phyloP scores from a whole-genome alignment of 2,888 invertebrate genomes.

The Athalia rosae region DNA sequence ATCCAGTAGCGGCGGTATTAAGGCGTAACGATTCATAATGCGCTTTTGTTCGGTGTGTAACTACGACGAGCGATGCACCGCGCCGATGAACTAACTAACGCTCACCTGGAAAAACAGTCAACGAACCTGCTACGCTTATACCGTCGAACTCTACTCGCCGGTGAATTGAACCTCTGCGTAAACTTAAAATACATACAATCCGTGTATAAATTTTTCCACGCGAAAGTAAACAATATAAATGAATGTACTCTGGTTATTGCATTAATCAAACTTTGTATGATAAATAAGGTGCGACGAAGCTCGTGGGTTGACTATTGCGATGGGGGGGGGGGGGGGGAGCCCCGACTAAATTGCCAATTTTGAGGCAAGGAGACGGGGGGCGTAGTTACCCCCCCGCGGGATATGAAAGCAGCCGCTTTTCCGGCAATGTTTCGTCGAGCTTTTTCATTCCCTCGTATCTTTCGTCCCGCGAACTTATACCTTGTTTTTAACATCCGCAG shows the following conservation, averaged over 20 bases:
- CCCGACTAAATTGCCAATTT: constrained; percentile 29
- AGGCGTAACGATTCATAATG: constrained; percentile 13
- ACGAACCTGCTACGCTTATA: no score
- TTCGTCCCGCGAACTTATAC: constrained; percentile 6
- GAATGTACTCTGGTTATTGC: no score
- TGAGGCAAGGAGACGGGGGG: not conserved
- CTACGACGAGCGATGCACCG: no score
- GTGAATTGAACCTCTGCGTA: no score
- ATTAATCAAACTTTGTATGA: not conserved
- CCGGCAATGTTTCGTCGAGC: constrained; percentile 15
- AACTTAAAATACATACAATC: no score
- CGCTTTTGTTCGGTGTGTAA: not conserved
- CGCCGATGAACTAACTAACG: no score
- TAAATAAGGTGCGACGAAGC: not conserved
- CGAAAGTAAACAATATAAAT: no score
- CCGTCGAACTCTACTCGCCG: no score
- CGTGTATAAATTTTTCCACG: no score
- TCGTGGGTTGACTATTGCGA: no score
- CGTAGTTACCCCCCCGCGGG: not conserved
- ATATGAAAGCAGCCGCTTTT: constrained; percentile 16
- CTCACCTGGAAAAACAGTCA: no score
- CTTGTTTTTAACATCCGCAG: constrained; percentile 78
- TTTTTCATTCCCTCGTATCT: constrained; percentile 3
- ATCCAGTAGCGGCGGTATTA: not conserved
- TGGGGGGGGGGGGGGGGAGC: not conserved